These are phyloP conservation scores for Parasteatoda lunata DNA, from an alignment of 2,888 invertebrate species.

Conservation along the genomic window DNA sequence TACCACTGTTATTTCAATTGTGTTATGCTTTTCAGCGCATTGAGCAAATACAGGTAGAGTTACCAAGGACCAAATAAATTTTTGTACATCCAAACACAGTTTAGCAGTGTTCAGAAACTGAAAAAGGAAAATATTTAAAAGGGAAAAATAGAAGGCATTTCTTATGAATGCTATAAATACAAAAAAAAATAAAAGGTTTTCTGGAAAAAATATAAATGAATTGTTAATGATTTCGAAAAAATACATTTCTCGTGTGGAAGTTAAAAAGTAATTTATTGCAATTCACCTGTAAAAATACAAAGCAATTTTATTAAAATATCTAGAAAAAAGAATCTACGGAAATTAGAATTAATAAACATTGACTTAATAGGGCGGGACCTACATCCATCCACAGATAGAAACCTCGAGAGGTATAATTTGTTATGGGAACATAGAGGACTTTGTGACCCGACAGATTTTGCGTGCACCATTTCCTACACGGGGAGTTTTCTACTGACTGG, in stretches of 20 bases:
- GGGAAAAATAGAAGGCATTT: background rate
- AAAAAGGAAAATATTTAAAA: background rate
- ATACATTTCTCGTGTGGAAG: too few relatives aligned
- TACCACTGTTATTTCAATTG: conserved; percentile 89
- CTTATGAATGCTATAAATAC: background rate
- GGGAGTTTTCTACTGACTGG: too few relatives aligned
- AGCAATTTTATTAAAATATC: background rate
- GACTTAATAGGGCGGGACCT: too few relatives aligned
- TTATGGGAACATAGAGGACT: too few relatives aligned
- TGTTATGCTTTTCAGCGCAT: conserved; percentile 87
- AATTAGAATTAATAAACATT: too few relatives aligned
- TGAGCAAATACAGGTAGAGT: conserved; percentile 80
- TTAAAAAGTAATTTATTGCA: too few relatives aligned
- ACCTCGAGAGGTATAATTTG: too few relatives aligned
- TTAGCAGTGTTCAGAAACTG: conserved; percentile 23
- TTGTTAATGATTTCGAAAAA: too few relatives aligned
- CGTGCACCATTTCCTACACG: background rate
- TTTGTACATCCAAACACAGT: conserved; percentile 42
- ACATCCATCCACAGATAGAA: too few relatives aligned
- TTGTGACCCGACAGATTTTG: too few relatives aligned
- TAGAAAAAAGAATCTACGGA: background rate
- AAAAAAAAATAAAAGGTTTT: background rate
- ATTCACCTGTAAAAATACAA: too few relatives aligned
- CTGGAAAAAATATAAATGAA: too few relatives aligned
- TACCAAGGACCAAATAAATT: conserved; percentile 74